phyloP scores from a whole-genome alignment of 1,140 invertebrate species.

The Pantala flavescens region DNA sequence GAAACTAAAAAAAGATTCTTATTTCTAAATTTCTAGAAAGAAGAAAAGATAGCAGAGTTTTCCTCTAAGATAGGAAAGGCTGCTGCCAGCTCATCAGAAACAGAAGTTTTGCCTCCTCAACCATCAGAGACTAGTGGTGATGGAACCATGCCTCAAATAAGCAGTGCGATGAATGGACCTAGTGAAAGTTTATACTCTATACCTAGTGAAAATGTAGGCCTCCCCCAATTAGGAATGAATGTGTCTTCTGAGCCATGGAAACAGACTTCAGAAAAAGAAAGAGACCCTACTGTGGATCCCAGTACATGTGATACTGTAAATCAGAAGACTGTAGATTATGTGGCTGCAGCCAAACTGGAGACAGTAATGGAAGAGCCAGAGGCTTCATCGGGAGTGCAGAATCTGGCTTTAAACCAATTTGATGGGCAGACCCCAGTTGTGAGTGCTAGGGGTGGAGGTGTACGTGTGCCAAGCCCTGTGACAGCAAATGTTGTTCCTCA shows the following conservation, averaged over 20 bases:
- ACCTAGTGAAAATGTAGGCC: constrained; percentile 5
- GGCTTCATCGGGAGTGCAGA: background rate
- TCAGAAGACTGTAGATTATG: background rate
- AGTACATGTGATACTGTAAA: background rate
- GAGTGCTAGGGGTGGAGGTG: background rate
- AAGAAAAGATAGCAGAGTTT: background rate
- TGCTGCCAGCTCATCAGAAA: background rate
- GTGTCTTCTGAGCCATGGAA: background rate
- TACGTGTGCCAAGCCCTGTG: background rate
- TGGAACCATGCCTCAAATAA: background rate
- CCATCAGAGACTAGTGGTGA: background rate
- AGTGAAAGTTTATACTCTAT: background rate
- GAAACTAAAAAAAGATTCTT: too few relatives aligned
- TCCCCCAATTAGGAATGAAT: background rate
- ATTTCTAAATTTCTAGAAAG: too few relatives aligned
- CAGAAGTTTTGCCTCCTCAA: background rate
- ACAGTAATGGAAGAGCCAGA: background rate
- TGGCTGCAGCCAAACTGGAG: background rate
- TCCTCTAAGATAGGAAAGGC: background rate
- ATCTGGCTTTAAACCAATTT: background rate
- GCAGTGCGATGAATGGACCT: background rate
- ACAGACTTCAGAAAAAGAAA: background rate
- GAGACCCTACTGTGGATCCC: background rate
- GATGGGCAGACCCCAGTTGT: background rate
- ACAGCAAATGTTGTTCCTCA: background rate